Base-by-base conservation (phyloP, 1,140 invertebrate genomes). In the Drosophila seguyi region DNA sequence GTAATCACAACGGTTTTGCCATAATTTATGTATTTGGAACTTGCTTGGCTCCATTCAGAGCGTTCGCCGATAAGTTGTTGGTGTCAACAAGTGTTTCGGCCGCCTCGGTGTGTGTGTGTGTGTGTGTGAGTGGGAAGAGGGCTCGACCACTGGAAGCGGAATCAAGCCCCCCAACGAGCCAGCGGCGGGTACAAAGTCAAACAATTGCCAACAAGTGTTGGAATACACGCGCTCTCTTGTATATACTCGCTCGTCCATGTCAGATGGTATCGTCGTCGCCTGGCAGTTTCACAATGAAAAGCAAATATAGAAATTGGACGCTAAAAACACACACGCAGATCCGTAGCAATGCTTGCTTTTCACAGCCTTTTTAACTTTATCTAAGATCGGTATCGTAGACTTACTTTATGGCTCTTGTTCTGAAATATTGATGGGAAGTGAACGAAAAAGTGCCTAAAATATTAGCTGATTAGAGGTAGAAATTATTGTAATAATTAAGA, bases 131-230 rank as follows among this genome's bases (percentile, higher is more conserved):
- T 67, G 36, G 58, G 42, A 69, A 63, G 82, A 86, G 82, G 82
- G 83, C 82, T 86, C 82, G 82, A 52, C 82, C 69, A 57, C 34
- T 69, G 38, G 31, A 58, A 66, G 47, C 67, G 57, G 38, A 72
- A 72, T 58, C 69, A 50, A 63, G 61, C 74, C 69, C 56, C 62
- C 61, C 50, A 47, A 71, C 31, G 7, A 38, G 41, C 47, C 47
- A 10, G 14, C n/a, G n/a, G 31, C 62, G 63, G 68, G 83, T 87
- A 52, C 82, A 86, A 86, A 86, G 82, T 87, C 82, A 69, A 73
- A 63, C 61, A 85, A 59, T 45, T 55, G 62, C 50, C 34, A 67
- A 60, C 55, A 66, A 48, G 42, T 74, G 67, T 34, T 34, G 6
- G 20, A 66, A 38, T 44, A 69, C 29, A 44, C 10, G 0, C 38